Conservation (phyloP, 2,888 invertebrate genomes). For the Furcula furcula region DNA sequence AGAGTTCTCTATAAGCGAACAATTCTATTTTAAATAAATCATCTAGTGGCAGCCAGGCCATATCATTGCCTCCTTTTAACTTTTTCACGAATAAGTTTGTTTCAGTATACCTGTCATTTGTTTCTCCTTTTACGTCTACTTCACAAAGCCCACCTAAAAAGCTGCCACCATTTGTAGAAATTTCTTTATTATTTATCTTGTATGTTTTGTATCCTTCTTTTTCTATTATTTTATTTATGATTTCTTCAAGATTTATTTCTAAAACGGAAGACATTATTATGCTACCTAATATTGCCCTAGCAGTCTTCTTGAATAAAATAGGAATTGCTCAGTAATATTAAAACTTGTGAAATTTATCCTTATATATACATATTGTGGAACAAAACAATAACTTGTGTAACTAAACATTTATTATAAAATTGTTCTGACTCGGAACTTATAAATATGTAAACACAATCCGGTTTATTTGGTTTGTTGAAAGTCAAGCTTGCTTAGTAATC, state of each 20-base stretch:
- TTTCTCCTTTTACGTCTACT: conserved; percentile 39
- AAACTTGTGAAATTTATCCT: too few relatives aligned
- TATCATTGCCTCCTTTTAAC: not conserved
- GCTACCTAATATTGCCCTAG: too few relatives aligned
- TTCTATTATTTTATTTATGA: not conserved
- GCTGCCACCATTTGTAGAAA: conserved; percentile 39
- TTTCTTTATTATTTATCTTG: not conserved
- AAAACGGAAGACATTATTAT: too few relatives aligned
- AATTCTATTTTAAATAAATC: conserved; percentile 39
- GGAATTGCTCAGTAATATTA: too few relatives aligned
- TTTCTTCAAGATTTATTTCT: not conserved
- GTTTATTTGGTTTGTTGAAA: too few relatives aligned
- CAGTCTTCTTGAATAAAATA: too few relatives aligned
- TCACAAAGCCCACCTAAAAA: conserved; percentile 37
- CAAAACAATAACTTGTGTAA: too few relatives aligned
- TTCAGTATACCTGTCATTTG: conserved; percentile 32
- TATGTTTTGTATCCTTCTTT: not conserved
- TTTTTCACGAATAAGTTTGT: conserved; percentile 46
- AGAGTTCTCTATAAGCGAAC: conserved; percentile 45
- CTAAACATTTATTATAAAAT: too few relatives aligned
- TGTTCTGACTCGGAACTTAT: too few relatives aligned
- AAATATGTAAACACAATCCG: too few relatives aligned
- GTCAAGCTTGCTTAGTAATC: too few relatives aligned
- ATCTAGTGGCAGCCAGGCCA: conserved; percentile 16
- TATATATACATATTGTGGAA: too few relatives aligned